Percentiles rank a stretch among this genome's conserved stretches.
These are phyloP conservation scores for Lepidocyrtinus sp. DNA, from an alignment of 2,888 invertebrate species.

Conservation along the genomic window DNA sequence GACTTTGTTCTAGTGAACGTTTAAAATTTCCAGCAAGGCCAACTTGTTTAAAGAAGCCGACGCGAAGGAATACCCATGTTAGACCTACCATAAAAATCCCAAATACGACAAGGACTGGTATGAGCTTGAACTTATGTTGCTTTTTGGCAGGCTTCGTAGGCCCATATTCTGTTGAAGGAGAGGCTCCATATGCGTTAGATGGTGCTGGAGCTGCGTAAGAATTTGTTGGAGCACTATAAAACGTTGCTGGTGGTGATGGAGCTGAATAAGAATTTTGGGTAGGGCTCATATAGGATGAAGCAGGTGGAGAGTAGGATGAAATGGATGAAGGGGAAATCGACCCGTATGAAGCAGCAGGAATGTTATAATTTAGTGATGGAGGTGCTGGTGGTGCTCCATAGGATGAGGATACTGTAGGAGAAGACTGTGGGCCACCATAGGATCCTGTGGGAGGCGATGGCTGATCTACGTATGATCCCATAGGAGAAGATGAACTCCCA, in stretches of 20 bases:
- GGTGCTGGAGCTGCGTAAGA: background rate
- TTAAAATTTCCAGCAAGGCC: conserved; percentile 39
- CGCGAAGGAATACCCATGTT: conserved; percentile 37
- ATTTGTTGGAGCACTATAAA: background rate
- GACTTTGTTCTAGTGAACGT: background rate
- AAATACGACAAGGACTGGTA: conserved; percentile 18
- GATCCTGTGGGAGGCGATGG: background rate
- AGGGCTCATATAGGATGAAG: background rate
- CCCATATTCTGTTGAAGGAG: background rate
- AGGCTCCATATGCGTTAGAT: background rate
- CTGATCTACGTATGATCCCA: background rate
- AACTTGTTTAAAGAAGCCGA: conserved; percentile 35
- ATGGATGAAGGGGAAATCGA: conserved; percentile 10
- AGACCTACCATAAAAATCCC: conserved; percentile 15
- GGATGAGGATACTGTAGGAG: background rate
- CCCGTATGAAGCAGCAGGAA: background rate
- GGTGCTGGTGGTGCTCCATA: conserved; percentile 23
- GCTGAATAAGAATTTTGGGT: background rate
- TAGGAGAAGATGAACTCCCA: background rate
- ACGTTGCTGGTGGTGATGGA: conserved; percentile 13
- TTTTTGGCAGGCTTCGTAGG: background rate
- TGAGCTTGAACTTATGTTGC: conserved; percentile 42
- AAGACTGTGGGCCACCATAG: background rate
- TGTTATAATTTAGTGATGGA: background rate
- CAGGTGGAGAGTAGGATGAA: background rate